Conservation (phyloP, 2,888 invertebrate species). For the Leptothorax acervorum region DNA sequence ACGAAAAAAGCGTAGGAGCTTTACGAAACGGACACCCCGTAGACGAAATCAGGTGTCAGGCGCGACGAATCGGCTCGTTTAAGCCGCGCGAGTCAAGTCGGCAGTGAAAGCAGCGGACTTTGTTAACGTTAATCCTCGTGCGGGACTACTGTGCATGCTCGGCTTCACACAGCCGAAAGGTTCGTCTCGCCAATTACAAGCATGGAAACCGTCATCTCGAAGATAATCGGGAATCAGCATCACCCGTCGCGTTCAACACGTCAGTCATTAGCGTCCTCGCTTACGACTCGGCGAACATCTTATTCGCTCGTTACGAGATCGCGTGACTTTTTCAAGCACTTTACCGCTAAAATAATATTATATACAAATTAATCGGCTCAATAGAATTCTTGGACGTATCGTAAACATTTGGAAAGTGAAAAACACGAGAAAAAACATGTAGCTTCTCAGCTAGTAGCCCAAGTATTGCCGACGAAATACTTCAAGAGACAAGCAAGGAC, state of each 20-base stretch:
- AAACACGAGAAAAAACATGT: not conserved
- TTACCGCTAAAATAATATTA: not conserved
- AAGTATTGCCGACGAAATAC: not conserved
- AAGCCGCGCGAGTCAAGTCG: constrained; percentile 62
- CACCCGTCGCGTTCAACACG: constrained; percentile 33
- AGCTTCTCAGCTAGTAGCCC: not conserved
- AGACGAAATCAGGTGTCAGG: constrained; percentile 61
- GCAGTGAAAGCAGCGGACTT: constrained; percentile 69
- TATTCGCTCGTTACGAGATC: constrained; percentile 2
- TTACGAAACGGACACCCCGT: constrained; percentile 57
- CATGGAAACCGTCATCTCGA: constrained; percentile 73
- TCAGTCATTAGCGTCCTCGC: constrained; percentile 22
- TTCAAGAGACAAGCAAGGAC: not conserved
- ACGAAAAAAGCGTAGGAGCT: not conserved
- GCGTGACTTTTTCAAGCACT: not conserved
- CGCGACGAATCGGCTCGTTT: constrained; percentile 70
- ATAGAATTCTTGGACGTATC: not conserved
- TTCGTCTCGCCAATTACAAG: constrained; percentile 55
- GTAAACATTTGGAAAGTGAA: not conserved
- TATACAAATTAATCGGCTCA: not conserved
- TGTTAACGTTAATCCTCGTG: constrained; percentile 75
- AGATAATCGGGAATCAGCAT: constrained; percentile 65
- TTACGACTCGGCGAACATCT: constrained; percentile 21
- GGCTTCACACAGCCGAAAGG: constrained; percentile 33
- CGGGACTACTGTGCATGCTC: constrained; percentile 69